Percentiles rank a stretch among this genome's conserved stretches.
These are phyloP conservation scores for Heptranchias perlo DNA, from an alignment of 2,113 vertebrate genomes.

Conservation along the genomic window DNA sequence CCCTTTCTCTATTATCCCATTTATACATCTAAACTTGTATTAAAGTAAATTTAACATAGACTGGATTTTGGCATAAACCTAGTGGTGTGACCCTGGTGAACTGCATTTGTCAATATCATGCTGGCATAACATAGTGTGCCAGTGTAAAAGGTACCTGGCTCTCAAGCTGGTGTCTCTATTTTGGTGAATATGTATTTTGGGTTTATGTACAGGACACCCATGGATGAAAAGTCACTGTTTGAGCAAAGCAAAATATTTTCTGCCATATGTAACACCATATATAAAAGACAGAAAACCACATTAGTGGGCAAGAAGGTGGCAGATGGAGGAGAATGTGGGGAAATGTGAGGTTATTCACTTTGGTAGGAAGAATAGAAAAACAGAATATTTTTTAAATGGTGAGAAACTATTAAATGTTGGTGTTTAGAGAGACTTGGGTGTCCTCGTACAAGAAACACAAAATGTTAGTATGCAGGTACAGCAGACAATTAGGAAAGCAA, in stretches of 20 bases:
- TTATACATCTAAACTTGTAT: neutral
- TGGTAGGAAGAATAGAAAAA: too few species aligned
- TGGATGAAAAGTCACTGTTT: neutral
- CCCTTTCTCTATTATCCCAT: neutral
- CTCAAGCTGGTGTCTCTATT: neutral
- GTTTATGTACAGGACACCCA: neutral
- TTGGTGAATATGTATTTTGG: neutral
- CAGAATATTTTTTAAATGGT: too few species aligned
- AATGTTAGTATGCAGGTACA: too few species aligned
- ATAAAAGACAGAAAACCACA: neutral
- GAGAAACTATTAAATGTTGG: too few species aligned
- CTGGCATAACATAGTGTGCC: neutral
- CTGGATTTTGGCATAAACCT: neutral
- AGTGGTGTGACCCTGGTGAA: neutral
- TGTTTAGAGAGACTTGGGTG: too few species aligned
- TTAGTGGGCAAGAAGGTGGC: too few species aligned
- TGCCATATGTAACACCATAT: neutral
- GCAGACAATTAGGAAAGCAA: too few species aligned
- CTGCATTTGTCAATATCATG: neutral
- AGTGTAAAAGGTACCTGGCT: neutral
- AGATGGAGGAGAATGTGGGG: too few species aligned
- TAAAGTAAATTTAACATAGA: neutral
- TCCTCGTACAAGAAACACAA: too few species aligned
- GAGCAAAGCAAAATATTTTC: neutral
- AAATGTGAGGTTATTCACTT: too few species aligned